Evolutionary conservation across 2,113 vertebrate species (phyloP), one percentile per base, ranked within the genome.

Genomic region (Tricholaema leucomelas): DNA sequence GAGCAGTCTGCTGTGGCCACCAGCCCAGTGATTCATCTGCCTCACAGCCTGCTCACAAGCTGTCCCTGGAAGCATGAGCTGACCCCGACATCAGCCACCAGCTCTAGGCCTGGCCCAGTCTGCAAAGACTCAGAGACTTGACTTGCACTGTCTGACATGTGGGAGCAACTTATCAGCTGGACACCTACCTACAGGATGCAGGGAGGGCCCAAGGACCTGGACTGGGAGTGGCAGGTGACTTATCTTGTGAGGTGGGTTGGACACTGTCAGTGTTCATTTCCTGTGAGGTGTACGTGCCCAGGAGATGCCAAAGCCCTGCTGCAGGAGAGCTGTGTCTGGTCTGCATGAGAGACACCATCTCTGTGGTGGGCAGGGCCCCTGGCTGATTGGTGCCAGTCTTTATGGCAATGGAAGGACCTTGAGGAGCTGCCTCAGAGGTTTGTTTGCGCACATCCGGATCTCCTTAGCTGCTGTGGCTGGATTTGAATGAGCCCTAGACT

Each of bases 121-220:
- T 36, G 35, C 42, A 33, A 20, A 24, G 74, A 46, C 61, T 50
- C 56, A 33, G 40, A 80, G 50, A 2, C 55, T 78, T 33, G 11
- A 2, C 55, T 78, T 33, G 11, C 21, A 3, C 67, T 5, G 2
- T 35, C 31, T 1, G 2, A 27, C 35, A 19, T 1, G 0, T 10
- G 67, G 56, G 14, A 63, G 31, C 74, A 35, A 3, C 20, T 40
- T 24, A 10, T 27, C 69, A 38, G 4, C 48, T 35, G 48, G 2
- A 16, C 48, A 24, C 12, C 9, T 16, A 3, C 28, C 8, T 11
- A 5, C 27, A 38, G 33, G 33, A 10, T 5, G 14, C 8, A 19
- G 1, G 1, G 6, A 10, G 55, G 36, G 24, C 50, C 14, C 38
- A 12, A 58, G 67, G 28, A 75, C n/a, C 1, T 3, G 25, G 24